Conservation (phyloP, 2,888 invertebrate species). For the Eupelmus urozonus region DNA sequence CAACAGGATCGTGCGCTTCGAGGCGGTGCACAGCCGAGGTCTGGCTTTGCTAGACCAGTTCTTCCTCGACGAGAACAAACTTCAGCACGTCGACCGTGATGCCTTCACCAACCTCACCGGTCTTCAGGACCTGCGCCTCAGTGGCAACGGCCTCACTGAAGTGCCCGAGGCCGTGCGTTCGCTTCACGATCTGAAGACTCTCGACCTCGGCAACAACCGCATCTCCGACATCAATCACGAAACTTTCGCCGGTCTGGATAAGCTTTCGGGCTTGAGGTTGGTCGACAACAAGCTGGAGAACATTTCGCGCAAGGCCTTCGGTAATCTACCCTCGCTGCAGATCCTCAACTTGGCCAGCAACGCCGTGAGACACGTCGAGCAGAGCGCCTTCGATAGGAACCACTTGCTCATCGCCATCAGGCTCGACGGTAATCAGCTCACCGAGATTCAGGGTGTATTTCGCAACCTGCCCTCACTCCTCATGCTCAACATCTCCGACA, state of each 20-base stretch:
- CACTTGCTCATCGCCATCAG: conserved; percentile 86
- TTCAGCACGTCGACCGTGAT: conserved; percentile 83
- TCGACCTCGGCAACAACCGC: conserved; percentile 90
- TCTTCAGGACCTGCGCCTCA: conserved; percentile 87
- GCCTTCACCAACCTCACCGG: conserved; percentile 87
- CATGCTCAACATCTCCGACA: conserved; percentile 90
- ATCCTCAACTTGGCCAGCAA: conserved; percentile 90
- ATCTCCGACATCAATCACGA: conserved; percentile 85
- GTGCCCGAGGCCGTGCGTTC: conserved; percentile 85
- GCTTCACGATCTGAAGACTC: conserved; percentile 84
- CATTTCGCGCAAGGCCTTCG: conserved; percentile 86
- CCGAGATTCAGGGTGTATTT: conserved; percentile 88
- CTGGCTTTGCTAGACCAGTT: conserved; percentile 86
- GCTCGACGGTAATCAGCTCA: conserved; percentile 87
- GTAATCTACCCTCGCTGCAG: conserved; percentile 84
- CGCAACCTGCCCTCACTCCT: conserved; percentile 85
- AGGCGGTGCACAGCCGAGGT: conserved; percentile 85
- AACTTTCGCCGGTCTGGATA: conserved; percentile 86
- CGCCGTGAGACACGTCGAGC: conserved; percentile 86
- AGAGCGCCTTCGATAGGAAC: conserved; percentile 87
- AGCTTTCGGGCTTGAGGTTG: conserved; percentile 86
- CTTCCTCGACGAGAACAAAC: conserved; percentile 86
- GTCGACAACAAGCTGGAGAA: conserved; percentile 89
- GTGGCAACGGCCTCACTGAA: conserved; percentile 85
- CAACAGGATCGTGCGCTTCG: conserved; percentile 85